phyloP scores from a whole-genome alignment of 2,113 vertebrate species.

The Hemicordylus capensis region DNA sequence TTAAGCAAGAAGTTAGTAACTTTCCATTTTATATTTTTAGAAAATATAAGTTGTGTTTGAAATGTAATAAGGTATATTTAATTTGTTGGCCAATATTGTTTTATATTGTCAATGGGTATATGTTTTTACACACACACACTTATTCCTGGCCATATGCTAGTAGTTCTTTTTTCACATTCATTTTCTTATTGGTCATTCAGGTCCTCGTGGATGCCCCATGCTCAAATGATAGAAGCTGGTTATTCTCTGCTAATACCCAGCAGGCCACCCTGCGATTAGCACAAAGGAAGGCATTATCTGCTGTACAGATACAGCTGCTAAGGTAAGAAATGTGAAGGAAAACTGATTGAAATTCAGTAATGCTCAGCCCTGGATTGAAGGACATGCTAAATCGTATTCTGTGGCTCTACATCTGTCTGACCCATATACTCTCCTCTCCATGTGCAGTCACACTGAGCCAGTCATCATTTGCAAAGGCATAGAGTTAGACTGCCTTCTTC shows the following conservation, averaged over 20 bases:
- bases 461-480: neutral
- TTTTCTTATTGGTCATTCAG: slow-evolving; percentile 51
- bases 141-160: neutral
- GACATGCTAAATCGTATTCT: slow-evolving; percentile 8
- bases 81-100: neutral
- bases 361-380: neutral
- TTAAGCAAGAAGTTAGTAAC: neutral
- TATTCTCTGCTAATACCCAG: slow-evolving; percentile 81
- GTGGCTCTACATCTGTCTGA: neutral
- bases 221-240: slow-evolving; percentile 96
- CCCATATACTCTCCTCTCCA: neutral
- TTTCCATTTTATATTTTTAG: neutral
- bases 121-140: neutral
- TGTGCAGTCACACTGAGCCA: neutral
- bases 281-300: slow-evolving; percentile 69
- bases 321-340: slow-evolving; percentile 68
- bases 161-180: neutral
- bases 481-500: neutral
- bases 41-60: neutral
- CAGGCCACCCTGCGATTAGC: slow-evolving; percentile 67
- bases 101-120: neutral
- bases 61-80: neutral
- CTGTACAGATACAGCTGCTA: slow-evolving; percentile 74
- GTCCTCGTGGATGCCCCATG: slow-evolving; percentile 87
- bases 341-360: neutral